These are phyloP conservation scores for Parambassis ranga DNA, from an alignment of 2,797 vertebrate species.

Conservation along the genomic window DNA sequence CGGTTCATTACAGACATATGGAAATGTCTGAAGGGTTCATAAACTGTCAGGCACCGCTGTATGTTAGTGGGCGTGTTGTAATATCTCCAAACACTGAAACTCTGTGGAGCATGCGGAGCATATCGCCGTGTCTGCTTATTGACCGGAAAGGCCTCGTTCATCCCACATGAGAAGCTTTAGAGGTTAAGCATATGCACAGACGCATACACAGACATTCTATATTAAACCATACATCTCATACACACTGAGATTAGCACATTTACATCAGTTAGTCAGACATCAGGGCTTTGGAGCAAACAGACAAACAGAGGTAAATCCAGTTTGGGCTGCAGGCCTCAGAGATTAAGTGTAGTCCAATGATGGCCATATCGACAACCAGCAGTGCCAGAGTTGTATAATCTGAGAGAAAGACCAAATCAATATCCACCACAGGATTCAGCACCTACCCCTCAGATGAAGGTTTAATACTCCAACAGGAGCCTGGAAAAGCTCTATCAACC, in stretches of 20 bases:
- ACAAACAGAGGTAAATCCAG: slow-evolving; percentile 29
- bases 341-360: slow-evolving; percentile 49
- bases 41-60: no score
- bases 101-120: no score
- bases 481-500: slow-evolving; percentile 34
- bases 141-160: slow-evolving; percentile 47
- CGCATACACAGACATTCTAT: not conserved
- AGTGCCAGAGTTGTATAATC: slow-evolving; percentile 59
- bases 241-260: not conserved
- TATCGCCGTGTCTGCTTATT: slow-evolving; percentile 31
- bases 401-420: slow-evolving; percentile 62
- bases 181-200: slow-evolving; percentile 22
- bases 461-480: slow-evolving; percentile 45
- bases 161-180: slow-evolving; percentile 32
- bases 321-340: slow-evolving; percentile 35
- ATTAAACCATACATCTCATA: not conserved
- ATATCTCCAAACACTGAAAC: no score
- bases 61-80: slow-evolving; percentile 17
- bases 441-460: slow-evolving; percentile 37
- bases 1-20: no score
- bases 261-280: not conserved
- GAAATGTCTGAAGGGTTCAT: no score
- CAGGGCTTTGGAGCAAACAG: no score
- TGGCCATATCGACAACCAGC: slow-evolving; percentile 51
- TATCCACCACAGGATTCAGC: slow-evolving; percentile 49